A percentile compares a stretch with the other conserved stretches of the same genome.
Evolutionary conservation across 2,888 invertebrate species (phyloP).

Genomic region (Dinocampus coccinellae): DNA sequence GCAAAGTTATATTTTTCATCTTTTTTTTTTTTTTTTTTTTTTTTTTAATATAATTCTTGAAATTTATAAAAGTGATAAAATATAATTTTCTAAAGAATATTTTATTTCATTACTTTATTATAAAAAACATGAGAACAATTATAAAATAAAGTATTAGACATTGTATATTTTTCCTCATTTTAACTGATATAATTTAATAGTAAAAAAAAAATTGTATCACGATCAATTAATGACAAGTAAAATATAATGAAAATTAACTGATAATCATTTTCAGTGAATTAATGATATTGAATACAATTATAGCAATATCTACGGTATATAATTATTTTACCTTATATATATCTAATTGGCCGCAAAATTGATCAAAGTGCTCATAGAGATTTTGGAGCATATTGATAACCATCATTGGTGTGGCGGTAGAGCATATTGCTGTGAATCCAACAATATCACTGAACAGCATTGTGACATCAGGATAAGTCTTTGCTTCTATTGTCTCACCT

Average conservation of each 20-base stretch:
- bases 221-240: no score
- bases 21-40: not conserved
- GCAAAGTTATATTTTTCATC: no score
- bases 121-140: no score
- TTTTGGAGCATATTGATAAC: constrained; percentile 95
- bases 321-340: constrained; percentile 85
- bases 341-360: constrained; percentile 91
- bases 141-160: no score
- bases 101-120: no score
- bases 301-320: not conserved
- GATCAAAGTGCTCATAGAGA: constrained; percentile 93
- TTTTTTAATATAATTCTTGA: not conserved
- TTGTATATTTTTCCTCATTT: no score
- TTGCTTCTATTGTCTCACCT: constrained; percentile 93
- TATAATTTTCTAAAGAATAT: no score
- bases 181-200: no score
- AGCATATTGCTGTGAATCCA: constrained; percentile 95
- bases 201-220: no score
- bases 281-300: not conserved
- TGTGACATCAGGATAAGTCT: constrained; percentile 93
- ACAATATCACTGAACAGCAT: constrained; percentile 97
- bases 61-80: not conserved
- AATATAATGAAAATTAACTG: no score
- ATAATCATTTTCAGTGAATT: no score
- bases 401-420: constrained; percentile 95